A percentile compares a stretch with the other conserved stretches of the same genome.
Evolutionary conservation across 2,113 vertebrate species (phyloP).

Genomic region (Neolamprologus sp.): DNA sequence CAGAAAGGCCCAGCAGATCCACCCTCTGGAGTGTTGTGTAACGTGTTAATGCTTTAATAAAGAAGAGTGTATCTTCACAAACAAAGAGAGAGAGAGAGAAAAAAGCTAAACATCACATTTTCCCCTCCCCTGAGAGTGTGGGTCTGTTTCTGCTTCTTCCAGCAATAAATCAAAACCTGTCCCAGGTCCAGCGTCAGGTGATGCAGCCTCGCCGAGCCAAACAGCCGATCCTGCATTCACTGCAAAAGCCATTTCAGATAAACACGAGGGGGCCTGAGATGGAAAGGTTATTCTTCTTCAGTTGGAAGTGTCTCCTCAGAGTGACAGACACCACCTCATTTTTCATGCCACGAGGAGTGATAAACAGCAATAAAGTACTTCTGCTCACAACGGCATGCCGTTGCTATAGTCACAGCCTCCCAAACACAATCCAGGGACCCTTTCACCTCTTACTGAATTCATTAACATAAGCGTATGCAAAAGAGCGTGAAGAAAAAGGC

Average conservation of each 20-base stretch:
- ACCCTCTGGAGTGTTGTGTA: not conserved
- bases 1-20: not conserved
- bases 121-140: slow-evolving; percentile 39
- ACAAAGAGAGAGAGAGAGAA: slow-evolving; percentile 43
- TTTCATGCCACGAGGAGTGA: not conserved
- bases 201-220: not conserved
- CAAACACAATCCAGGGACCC: slow-evolving; percentile 13
- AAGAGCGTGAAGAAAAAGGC: not conserved
- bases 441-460: slow-evolving; percentile 6
- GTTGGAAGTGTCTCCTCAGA: not conserved
- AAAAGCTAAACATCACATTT: slow-evolving; percentile 51
- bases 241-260: not conserved
- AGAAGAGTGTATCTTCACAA: slow-evolving; percentile 37
- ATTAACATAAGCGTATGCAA: not conserved
- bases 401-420: slow-evolving; percentile 31
- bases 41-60: slow-evolving; percentile 32
- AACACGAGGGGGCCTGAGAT: not conserved
- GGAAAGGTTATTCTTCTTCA: not conserved
- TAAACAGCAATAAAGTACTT: not conserved
- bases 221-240: not conserved
- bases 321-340: not conserved
- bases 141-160: slow-evolving; percentile 57
- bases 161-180: slow-evolving; percentile 69
- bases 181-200: slow-evolving; percentile 24
- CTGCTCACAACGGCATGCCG: not conserved